A percentile compares a stretch with the other conserved stretches of the same genome.
Evolutionary conservation across 2,888 invertebrate genomes (phyloP).

Genomic region (Rhingia rostrata): DNA sequence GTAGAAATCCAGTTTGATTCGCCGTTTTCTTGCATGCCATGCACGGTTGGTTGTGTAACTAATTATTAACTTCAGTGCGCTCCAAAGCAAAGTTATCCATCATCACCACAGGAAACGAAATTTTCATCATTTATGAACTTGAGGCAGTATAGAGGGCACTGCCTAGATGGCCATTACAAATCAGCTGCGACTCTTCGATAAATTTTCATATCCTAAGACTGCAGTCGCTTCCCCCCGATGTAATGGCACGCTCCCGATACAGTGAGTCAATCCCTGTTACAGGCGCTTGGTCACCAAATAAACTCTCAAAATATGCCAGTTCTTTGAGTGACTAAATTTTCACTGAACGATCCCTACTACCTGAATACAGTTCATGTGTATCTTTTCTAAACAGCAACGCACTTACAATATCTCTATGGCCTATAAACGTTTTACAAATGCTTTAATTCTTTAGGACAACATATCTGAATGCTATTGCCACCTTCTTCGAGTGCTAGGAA

Average conservation of each 20-base stretch:
- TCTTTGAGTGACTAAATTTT: slow-evolving; percentile 98
- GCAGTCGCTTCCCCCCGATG: slow-evolving; percentile 94
- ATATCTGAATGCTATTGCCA: slow-evolving; percentile 89
- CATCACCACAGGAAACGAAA: slow-evolving; percentile 95
- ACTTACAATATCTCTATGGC: slow-evolving; percentile 89
- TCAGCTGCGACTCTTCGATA: slow-evolving; percentile 97
- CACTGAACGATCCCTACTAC: slow-evolving; percentile 90
- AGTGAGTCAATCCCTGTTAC: slow-evolving; percentile 95
- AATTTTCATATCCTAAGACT: slow-evolving; percentile 97
- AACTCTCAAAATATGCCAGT: slow-evolving; percentile 96
- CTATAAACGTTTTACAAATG: slow-evolving; percentile 91
- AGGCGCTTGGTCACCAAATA: slow-evolving; percentile 94
- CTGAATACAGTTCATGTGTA: slow-evolving; percentile 92
- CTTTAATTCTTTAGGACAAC: slow-evolving; percentile 90
- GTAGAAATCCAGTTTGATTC: slow-evolving; percentile 94
- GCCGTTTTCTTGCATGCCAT: slow-evolving; percentile 87
- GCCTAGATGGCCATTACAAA: slow-evolving; percentile 92
- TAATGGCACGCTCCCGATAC: slow-evolving; percentile 92
- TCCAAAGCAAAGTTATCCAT: slow-evolving; percentile 95
- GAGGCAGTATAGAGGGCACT: slow-evolving; percentile 95
- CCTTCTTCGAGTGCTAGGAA: slow-evolving; percentile 90
- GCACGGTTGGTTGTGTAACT: slow-evolving; percentile 87
- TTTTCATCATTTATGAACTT: slow-evolving; percentile 96
- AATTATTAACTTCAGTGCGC: slow-evolving; percentile 93
- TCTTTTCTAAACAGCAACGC: slow-evolving; percentile 93